A percentile compares a stretch with the other conserved stretches of the same genome.
phyloP scores from a whole-genome alignment of 2,888 invertebrate species.

The Corbicula japonica region DNA sequence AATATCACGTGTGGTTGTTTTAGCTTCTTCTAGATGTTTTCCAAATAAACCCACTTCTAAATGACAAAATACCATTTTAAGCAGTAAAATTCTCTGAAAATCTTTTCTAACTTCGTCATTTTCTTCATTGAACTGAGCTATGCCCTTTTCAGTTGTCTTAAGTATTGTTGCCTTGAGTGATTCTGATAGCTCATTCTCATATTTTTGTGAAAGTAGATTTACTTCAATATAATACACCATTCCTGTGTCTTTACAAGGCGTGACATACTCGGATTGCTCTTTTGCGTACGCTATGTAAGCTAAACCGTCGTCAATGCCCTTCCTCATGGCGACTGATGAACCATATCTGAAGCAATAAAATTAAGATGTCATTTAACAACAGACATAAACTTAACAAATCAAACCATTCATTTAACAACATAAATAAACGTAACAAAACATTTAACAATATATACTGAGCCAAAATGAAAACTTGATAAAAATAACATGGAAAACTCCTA shows the following conservation, averaged over 20 bases:
- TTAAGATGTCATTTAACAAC: too few species aligned
- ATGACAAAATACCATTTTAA: slow-evolving; percentile 63
- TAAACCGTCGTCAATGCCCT: slow-evolving; percentile 45
- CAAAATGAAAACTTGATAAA: too few species aligned
- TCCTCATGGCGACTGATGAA: slow-evolving; percentile 33
- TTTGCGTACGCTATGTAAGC: slow-evolving; percentile 55
- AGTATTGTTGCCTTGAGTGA: slow-evolving; percentile 51
- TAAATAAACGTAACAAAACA: too few species aligned
- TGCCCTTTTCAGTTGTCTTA: slow-evolving; percentile 46
- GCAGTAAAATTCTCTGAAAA: slow-evolving; percentile 63
- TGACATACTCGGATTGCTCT: slow-evolving; percentile 47
- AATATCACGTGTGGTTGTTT: slow-evolving; percentile 37
- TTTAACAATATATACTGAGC: too few species aligned
- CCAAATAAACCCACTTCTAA: slow-evolving; percentile 62
- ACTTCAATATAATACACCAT: slow-evolving; percentile 67
- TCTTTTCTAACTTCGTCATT: slow-evolving; percentile 56
- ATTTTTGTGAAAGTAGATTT: slow-evolving; percentile 60
- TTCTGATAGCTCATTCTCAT: slow-evolving; percentile 34
- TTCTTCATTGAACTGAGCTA: slow-evolving; percentile 62
- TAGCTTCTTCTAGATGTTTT: slow-evolving; percentile 36
- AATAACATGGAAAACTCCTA: too few species aligned
- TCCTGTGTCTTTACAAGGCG: slow-evolving; percentile 63
- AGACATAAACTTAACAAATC: too few species aligned
- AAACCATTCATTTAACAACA: too few species aligned
- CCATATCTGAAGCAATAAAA: slow-evolving; percentile 47